These are phyloP conservation scores for Paramormyrops kingsleyae DNA, from an alignment of 2,113 vertebrate species.

Conservation along the genomic window DNA sequence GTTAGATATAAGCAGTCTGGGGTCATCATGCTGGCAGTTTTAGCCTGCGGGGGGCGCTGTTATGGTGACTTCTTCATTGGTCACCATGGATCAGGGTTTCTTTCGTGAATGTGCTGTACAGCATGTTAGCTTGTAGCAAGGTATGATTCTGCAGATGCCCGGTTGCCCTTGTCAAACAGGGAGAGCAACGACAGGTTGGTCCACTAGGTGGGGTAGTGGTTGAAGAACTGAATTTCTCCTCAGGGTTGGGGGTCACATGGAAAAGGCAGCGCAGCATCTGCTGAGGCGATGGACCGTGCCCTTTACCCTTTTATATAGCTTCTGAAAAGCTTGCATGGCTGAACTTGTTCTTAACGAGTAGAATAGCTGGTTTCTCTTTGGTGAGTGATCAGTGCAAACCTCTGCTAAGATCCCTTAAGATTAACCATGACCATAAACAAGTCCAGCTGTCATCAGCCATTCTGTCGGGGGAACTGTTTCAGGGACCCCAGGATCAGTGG, in stretches of 20 bases:
- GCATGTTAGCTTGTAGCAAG: not conserved
- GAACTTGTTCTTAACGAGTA: not conserved
- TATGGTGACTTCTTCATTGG: not conserved
- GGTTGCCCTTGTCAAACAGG: not conserved
- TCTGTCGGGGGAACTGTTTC: not conserved
- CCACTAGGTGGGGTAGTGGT: not conserved
- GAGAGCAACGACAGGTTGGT: not conserved
- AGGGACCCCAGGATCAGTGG: not conserved
- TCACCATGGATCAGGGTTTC: not conserved
- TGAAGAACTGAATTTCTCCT: not conserved
- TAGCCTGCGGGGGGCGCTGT: not conserved
- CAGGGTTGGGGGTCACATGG: not conserved
- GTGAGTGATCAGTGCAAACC: not conserved
- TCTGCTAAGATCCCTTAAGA: not conserved
- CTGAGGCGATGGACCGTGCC: not conserved
- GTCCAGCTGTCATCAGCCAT: not conserved
- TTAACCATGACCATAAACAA: not conserved
- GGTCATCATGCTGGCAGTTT: not conserved
- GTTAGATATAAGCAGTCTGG: not conserved
- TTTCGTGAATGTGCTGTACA: not conserved
- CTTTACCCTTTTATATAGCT: not conserved
- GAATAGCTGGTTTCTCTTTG: not conserved
- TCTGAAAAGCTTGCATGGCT: not conserved
- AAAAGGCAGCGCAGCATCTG: not conserved
- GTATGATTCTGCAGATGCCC: not conserved